Conservation (phyloP, 2,797 vertebrate species). For the Neosalanx taihuensis region DNA sequence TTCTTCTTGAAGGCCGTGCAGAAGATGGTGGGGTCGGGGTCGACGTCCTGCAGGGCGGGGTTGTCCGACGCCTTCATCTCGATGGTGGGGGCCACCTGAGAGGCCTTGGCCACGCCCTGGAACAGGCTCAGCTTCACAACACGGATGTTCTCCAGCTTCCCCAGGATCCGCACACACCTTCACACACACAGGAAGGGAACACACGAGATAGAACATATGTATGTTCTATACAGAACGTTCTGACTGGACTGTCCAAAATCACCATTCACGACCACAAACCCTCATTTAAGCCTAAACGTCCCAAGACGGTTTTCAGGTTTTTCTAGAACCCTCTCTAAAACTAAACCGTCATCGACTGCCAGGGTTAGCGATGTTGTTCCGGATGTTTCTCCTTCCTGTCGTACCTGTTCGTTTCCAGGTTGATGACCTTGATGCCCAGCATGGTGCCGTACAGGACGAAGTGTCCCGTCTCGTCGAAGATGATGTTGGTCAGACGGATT, state of each 20-base stretch:
- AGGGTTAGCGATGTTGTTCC: too few species aligned
- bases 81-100: conserved; percentile 85
- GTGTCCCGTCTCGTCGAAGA: conserved; percentile 98
- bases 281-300: too few species aligned
- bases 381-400: not conserved
- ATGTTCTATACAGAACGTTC: too few species aligned
- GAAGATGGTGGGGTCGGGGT: conserved; percentile 90
- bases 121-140: conserved; percentile 90
- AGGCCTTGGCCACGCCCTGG: conserved; percentile 88
- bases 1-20: conserved; percentile 98
- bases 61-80: conserved; percentile 99
- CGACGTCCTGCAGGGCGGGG: conserved; percentile 85
- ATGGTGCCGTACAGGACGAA: conserved; percentile 98
- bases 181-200: conserved; percentile 6
- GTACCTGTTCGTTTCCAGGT: conserved; percentile 95
- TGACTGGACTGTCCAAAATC: too few species aligned
- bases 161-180: conserved; percentile 94
- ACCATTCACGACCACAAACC: too few species aligned
- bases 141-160: conserved; percentile 96
- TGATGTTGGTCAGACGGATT: conserved; percentile 89
- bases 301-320: too few species aligned
- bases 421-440: conserved; percentile 98
- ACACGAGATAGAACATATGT: not conserved
- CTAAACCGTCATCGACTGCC: too few species aligned
- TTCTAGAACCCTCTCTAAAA: too few species aligned